Conservation (phyloP, 2,113 vertebrate genomes). For the Seriola rivoliana region DNA sequence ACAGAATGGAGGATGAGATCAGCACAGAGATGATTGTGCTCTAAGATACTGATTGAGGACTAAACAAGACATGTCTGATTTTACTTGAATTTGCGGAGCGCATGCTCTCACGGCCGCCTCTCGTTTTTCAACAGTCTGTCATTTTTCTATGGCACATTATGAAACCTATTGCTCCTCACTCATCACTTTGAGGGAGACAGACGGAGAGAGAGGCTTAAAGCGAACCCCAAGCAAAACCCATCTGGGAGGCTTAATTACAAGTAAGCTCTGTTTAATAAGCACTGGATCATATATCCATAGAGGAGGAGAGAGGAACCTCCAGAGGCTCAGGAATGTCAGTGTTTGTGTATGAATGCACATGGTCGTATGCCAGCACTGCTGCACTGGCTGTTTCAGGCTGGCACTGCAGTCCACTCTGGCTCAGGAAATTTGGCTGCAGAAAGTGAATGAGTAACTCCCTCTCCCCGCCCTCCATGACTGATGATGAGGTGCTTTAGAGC, state of each 20-base stretch:
- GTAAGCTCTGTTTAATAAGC: slow-evolving; percentile 79
- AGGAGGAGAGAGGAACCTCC: slow-evolving; percentile 64
- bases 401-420: slow-evolving; percentile 35
- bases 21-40: slow-evolving; percentile 22
- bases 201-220: slow-evolving; percentile 54
- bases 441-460: slow-evolving; percentile 31
- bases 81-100: not conserved
- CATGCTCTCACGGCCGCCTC: slow-evolving; percentile 23
- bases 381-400: slow-evolving; percentile 51
- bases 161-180: slow-evolving; percentile 68
- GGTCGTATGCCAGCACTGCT: slow-evolving; percentile 38
- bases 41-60: slow-evolving; percentile 4
- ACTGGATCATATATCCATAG: slow-evolving; percentile 66
- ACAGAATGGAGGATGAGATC: not conserved
- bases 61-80: slow-evolving; percentile 23
- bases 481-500: slow-evolving; percentile 56
- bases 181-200: slow-evolving; percentile 58
- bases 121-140: slow-evolving; percentile 63
- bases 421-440: slow-evolving; percentile 39
- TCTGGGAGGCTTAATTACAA: slow-evolving; percentile 79
- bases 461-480: slow-evolving; percentile 25
- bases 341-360: slow-evolving; percentile 56
- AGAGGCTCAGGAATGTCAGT: slow-evolving; percentile 69
- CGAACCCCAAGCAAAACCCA: slow-evolving; percentile 68
- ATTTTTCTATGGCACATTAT: slow-evolving; percentile 61